Percentiles rank a stretch among this genome's conserved stretches.
Evolutionary conservation across 2,113 vertebrate species (phyloP).

Genomic region (Neodontobutis hainanensis): DNA sequence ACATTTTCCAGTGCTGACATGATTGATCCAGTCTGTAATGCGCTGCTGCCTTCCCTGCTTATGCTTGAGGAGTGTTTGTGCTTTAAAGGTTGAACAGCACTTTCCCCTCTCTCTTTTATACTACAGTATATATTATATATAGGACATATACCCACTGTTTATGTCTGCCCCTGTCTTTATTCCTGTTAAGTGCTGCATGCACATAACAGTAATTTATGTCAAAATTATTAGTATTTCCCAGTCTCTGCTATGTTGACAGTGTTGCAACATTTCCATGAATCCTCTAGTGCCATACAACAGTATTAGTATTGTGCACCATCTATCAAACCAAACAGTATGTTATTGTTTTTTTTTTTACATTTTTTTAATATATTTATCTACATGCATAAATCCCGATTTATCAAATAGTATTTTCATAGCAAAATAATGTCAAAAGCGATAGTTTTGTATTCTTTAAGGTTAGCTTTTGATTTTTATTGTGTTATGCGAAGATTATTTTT

Average conservation of each 20-base stretch:
- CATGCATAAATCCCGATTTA: too few species aligned
- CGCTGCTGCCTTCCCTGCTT: constrained; percentile 14
- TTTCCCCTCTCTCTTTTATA: constrained; percentile 14
- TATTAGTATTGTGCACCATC: too few species aligned
- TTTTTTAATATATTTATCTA: too few species aligned
- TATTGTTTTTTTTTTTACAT: too few species aligned
- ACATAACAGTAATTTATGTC: background rate
- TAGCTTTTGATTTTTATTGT: too few species aligned
- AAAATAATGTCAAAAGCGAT: too few species aligned
- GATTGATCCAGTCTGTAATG: constrained; percentile 50
- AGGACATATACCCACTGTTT: constrained; percentile 6
- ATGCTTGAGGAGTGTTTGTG: constrained; percentile 18
- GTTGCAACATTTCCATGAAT: background rate
- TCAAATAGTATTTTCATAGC: too few species aligned
- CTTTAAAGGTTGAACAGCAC: constrained; percentile 9
- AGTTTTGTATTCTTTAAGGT: too few species aligned
- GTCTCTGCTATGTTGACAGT: background rate
- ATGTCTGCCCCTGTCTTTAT: background rate
- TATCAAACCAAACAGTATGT: too few species aligned
- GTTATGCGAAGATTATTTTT: too few species aligned
- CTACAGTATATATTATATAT: constrained; percentile 19
- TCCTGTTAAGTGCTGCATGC: constrained; percentile 1
- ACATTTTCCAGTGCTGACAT: constrained; percentile 11
- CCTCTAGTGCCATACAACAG: background rate
- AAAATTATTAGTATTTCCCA: background rate